Base-by-base conservation (phyloP, 2,888 invertebrate genomes). In the Rugalucina vietnamica region DNA sequence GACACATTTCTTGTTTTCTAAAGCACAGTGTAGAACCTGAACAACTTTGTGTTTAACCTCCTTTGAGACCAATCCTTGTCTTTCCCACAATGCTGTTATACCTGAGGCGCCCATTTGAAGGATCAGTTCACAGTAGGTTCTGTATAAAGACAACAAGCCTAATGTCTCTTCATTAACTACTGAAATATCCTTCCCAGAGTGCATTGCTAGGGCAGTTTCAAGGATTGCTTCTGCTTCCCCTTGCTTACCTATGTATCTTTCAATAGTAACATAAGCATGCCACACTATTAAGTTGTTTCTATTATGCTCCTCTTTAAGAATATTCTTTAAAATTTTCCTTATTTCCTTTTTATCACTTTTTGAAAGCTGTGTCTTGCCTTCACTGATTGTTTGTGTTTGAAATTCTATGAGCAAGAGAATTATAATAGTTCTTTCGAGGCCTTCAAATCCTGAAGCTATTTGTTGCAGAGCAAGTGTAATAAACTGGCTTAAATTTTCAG, bases 241-340 rank as follows among this genome's bases (percentile, higher is more conserved):
- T 32, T 83, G 77, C 65, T 92, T 93, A 60, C 93, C 93, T 18
- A 90, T 84, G n/a, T 81, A 76, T 37, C 86, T 82, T 82, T 94
- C 93, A 57, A 94, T 81, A 49, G 91, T 82, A 32, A 93, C 93
- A 81, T 94, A 95, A 14, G 89, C 89, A 69, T 89, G 88, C 94
- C 95, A 95, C 34, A 95, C 60, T 24, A 88, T 60, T 65, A 95
- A 86, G 80, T 94, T 93, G 79, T 93, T 94, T n/a, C 95, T 88
- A 82, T 94, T 94, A 24, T 91, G 89, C 21, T 89, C 90, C 78
- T 93, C 92, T 81, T 94, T 93, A 36, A 95, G 88, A 32, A 94
- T 76, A 74, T 86, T 89, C 86, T 94, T 95, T 32, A 91, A 89
- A 81, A 92, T 88, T 81, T 93, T 94, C 79, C 92, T 93, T 5